Evolutionary conservation across 2,888 invertebrate genomes (phyloP).

Genomic region (Carabus problematicus): DNA sequence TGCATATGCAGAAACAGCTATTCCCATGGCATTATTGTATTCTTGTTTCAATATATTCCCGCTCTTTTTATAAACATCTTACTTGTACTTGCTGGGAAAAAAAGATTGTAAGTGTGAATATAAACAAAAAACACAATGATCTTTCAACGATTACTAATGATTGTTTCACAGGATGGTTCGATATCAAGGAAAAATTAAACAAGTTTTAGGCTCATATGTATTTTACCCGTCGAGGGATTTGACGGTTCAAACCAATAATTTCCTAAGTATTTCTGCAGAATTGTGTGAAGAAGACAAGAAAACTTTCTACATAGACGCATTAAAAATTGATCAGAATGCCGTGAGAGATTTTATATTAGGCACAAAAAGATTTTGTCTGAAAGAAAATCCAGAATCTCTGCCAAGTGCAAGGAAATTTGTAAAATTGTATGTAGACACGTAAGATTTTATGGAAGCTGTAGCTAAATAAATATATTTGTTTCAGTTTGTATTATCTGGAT

Average conservation of each 20-base stretch:
- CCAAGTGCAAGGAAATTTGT: too few species aligned
- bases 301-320: constrained; percentile 62
- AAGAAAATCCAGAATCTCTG: too few species aligned
- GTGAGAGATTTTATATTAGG: too few species aligned
- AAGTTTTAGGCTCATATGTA: constrained; percentile 68
- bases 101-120: constrained; percentile 72
- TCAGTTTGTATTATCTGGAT: too few species aligned
- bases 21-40: constrained; percentile 68
- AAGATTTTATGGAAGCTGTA: too few species aligned
- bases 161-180: constrained; percentile 64
- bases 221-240: constrained; percentile 82
- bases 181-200: constrained; percentile 65
- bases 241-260: constrained; percentile 71
- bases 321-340: too few species aligned
- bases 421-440: too few species aligned
- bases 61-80: constrained; percentile 76
- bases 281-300: constrained; percentile 65
- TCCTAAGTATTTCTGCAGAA: constrained; percentile 61
- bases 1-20: constrained; percentile 68
- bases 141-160: not conserved
- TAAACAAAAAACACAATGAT: too few species aligned
- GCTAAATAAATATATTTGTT: too few species aligned
- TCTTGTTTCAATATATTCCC: constrained; percentile 75
- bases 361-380: too few species aligned
- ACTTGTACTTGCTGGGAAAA: constrained; percentile 69